Evolutionary conservation across 2,888 invertebrate genomes (phyloP).

Genomic region (Dolichomitus sp.): DNA sequence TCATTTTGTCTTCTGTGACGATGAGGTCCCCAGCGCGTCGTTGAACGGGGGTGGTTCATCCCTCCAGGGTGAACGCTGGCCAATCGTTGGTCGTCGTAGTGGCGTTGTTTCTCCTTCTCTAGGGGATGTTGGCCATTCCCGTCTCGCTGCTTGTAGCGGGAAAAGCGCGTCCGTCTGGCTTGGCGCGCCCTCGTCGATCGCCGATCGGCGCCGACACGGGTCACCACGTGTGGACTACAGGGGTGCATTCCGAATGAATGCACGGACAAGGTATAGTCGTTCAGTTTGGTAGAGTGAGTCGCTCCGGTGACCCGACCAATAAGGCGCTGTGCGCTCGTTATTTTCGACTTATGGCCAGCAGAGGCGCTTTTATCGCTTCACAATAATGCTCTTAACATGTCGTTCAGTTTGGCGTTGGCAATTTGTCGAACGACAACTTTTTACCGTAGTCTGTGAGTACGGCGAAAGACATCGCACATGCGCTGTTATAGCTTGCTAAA

Average conservation of each 20-base stretch:
- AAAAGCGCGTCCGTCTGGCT: no score
- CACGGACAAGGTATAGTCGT: constrained; percentile 3
- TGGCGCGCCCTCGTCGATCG: no score
- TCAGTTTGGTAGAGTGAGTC: constrained; percentile 5
- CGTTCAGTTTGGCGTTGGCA: constrained; percentile 1
- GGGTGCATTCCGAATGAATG: constrained; percentile 8
- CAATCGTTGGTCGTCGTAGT: no score
- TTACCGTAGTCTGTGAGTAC: constrained; percentile 1
- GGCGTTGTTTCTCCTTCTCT: no score
- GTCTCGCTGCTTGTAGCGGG: no score
- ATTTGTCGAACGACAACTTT: not conserved
- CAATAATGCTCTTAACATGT: not conserved
- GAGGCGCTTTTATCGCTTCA: constrained; percentile 5
- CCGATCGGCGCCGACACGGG: no score
- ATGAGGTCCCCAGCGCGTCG: no score
- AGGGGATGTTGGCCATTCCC: no score
- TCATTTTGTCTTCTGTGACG: no score
- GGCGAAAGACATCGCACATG: not conserved
- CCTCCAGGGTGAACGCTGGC: no score
- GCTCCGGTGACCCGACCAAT: not conserved
- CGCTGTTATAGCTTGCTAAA: not conserved
- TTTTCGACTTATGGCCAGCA: not conserved
- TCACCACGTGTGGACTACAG: no score
- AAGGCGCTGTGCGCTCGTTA: not conserved
- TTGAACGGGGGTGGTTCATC: no score